A percentile compares a stretch with the other conserved stretches of the same genome.
Conservation (phyloP, 2,797 vertebrate species). For the Avahi laniger region DNA sequence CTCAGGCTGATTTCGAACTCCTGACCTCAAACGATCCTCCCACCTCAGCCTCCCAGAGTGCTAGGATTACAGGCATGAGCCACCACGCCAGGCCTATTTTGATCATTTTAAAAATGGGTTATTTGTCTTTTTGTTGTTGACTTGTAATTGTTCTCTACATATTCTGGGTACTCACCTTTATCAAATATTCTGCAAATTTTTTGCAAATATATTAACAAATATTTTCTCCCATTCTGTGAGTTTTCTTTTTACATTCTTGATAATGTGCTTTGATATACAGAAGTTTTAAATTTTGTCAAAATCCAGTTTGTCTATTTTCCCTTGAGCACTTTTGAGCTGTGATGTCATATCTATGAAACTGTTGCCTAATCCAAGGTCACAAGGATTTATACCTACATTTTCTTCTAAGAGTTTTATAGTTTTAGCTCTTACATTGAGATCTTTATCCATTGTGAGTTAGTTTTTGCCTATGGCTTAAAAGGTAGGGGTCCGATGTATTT, state of each 20-base stretch:
- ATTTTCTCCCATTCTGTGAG: background rate
- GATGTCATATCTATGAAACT: background rate
- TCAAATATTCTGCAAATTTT: background rate
- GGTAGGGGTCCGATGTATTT: background rate
- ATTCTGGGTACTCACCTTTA: background rate
- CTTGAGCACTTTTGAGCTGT: background rate
- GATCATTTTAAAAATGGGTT: background rate
- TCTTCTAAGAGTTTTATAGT: background rate
- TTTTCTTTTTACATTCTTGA: background rate
- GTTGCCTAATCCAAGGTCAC: background rate
- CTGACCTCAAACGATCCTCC: too few relatives aligned
- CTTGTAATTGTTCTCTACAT: background rate
- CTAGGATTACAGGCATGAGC: too few relatives aligned
- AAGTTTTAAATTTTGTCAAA: background rate
- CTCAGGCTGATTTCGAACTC: too few relatives aligned
- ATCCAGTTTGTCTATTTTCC: background rate
- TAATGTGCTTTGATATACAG: background rate
- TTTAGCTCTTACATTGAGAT: background rate
- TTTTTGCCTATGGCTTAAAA: background rate
- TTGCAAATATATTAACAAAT: background rate
- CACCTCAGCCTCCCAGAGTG: too few relatives aligned
- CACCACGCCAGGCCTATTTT: background rate
- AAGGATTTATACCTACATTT: background rate
- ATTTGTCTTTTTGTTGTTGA: background rate
- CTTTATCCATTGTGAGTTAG: background rate